phyloP scores from a whole-genome alignment of 2,113 vertebrate species.

The Percopsis transmontana region DNA sequence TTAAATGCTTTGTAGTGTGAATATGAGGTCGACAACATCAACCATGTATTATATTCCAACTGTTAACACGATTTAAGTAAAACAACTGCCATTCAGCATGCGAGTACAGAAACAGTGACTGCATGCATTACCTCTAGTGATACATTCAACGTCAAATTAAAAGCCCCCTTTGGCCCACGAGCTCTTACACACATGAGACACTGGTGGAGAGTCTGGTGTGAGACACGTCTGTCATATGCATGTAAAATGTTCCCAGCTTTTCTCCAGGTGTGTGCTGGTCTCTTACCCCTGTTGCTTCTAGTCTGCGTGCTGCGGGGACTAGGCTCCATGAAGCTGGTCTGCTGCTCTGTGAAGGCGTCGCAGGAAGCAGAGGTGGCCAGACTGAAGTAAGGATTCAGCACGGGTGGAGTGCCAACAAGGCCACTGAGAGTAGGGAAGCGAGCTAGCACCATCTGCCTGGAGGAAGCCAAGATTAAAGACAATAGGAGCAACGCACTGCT shows the following conservation, averaged over 20 bases:
- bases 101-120: constrained; percentile 35
- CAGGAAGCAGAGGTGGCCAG: constrained; percentile 79
- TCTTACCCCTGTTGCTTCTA: constrained; percentile 81
- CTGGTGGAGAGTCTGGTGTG: neutral
- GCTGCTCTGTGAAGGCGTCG: constrained; percentile 82
- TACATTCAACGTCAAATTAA: constrained; percentile 30
- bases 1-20: constrained; percentile 3
- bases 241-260: constrained; percentile 1
- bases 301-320: constrained; percentile 73
- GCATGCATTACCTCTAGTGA: constrained; percentile 33
- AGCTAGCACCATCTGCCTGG: constrained; percentile 83
- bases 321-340: constrained; percentile 81
- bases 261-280: constrained; percentile 14
- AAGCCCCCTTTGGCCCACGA: too few relatives aligned
- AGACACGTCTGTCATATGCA: neutral
- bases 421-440: constrained; percentile 81
- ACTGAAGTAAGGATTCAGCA: constrained; percentile 79
- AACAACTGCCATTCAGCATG: constrained; percentile 52
- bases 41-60: neutral
- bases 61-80: too few relatives aligned
- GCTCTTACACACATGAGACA: too few relatives aligned
- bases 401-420: constrained; percentile 75
- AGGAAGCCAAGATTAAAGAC: constrained; percentile 61
- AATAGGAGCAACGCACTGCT: constrained; percentile 34
- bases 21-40: constrained; percentile 7